Evolutionary conservation across 2,797 vertebrate genomes (phyloP).

Genomic region (Sciurus vulgaris): DNA sequence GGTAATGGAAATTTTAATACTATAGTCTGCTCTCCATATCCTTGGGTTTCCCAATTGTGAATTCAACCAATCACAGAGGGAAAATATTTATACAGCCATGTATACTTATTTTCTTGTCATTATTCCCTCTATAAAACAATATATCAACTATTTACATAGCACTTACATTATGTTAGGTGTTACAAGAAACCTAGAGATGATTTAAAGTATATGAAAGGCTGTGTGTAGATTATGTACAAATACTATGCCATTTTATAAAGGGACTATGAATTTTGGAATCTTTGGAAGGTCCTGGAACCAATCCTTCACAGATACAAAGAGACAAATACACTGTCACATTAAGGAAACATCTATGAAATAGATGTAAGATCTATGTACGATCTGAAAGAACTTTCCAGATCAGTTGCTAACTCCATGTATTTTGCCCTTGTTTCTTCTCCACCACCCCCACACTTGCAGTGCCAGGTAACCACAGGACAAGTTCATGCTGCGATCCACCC

Average conservation of each 20-base stretch:
- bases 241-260: not conserved
- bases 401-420: not conserved
- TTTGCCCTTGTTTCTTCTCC: not conserved
- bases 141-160: not conserved
- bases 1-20: not conserved
- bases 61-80: not conserved
- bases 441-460: not conserved
- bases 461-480: not conserved
- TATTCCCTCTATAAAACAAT: not conserved
- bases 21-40: not conserved
- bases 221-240: not conserved
- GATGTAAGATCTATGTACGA: not conserved
- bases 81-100: not conserved
- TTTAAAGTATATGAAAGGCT: not conserved
- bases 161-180: not conserved
- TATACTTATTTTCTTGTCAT: not conserved
- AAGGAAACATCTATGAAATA: not conserved
- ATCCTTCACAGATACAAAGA: not conserved
- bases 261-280: not conserved
- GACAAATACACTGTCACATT: not conserved
- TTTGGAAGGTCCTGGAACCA: not conserved
- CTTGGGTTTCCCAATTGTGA: no score
- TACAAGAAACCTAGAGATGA: not conserved
- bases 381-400: constrained; percentile 14
- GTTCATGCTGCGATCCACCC: not conserved